Base-by-base conservation (phyloP, 1,140 invertebrate species). In the Trypoxylus dichotomus region DNA sequence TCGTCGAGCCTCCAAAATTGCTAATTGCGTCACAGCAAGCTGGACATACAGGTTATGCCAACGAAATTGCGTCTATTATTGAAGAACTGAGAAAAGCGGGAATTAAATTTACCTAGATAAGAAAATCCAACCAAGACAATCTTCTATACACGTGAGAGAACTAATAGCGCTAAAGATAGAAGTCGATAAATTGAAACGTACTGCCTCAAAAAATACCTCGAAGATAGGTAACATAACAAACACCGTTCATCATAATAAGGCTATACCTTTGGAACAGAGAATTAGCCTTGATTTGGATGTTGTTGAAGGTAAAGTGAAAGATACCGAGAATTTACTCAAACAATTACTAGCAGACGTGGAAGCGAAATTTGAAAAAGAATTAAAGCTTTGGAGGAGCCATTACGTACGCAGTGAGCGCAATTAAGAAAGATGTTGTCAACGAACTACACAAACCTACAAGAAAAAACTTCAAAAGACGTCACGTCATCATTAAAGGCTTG, bases 61-160 rank as follows among this genome's bases (percentile, higher is more conserved):
- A 85, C 80, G 84, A 87, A 83, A 86, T 87, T 75, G 68, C 83
- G 11, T 84, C 82, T 11, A 87, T 86, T n/a, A 76, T 37, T 27
- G 76, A 77, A 74, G 76, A 77, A 54, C 21, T 73, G n/a, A 27
- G 25, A 47, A 37, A 86, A 25, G 82, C 84, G 77, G 84, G 85
- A 24, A 37, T 74, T 15, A 78, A n/a, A n/a, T n/a, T n/a, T n/a
- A n/a, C n/a, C n/a, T 74, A 78, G 72, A 74, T 41, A 83, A 83
- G 79, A 80, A 29, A 68, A 60, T 83, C 27, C n/a, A n/a, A n/a
- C n/a, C n/a, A n/a, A n/a, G 82, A 84, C 73, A 82, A 83, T 60
- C 74, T 77, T 63, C 37, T 68, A 74, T 43, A 42, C 29, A 24
- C 24, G n/a, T 15, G 3, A 68, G n/a, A n/a, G n/a, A 41, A 54